Evolutionary conservation across 1,140 invertebrate species (phyloP), one percentile per base, ranked within the genome.

Genomic region (Harlomillsia oculata): DNA sequence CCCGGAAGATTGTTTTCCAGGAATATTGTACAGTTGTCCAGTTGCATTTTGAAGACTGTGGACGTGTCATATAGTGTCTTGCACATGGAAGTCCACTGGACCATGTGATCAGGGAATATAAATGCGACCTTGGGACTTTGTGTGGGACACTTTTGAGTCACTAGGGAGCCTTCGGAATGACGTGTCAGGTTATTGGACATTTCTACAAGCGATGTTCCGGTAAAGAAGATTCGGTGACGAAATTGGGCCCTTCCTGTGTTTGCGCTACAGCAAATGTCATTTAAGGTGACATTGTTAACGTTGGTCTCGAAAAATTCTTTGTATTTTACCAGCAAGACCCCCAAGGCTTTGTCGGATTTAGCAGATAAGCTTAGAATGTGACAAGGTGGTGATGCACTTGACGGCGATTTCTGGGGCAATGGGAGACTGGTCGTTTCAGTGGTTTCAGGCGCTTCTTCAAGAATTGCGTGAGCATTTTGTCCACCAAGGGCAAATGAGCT

Each of bases 401-500:
- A 30, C 9, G 23, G 25, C 11, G 2, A 26, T 30, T 26, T 39
- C 29, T 14, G 2, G 3, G 1, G 41, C 28, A 18, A 14, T 49
- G 1, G 1, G 3, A 2, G 2, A 14, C 8, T 5, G 29, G 25
- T 18, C 25, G 18, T 26, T 14, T 32, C 1, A 18, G 28, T 16
- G 50, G 39, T 14, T 37, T 26, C 32, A 13, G 43, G 43, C 2
- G 43, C 26, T n/a, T 57, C 55, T 29, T 56, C 41, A 5, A 57
- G n/a, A 32, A 57, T 57, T 44, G 44, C 29, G 30, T 57, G 55
- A 16, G 40, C 37, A 21, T 59, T 44, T 6, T 49, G 30, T 5
- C 56, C 56, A 13, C 34, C 32, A 39, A 59, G 28, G 2, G 46
- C 56, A 53, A 59, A 59, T 11, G 40, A 51, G 25, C 44, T 59